A percentile compares a stretch with the other conserved stretches of the same genome.
phyloP scores from a whole-genome alignment of 2,113 vertebrate genomes.

The Rhizomys pruinosus region DNA sequence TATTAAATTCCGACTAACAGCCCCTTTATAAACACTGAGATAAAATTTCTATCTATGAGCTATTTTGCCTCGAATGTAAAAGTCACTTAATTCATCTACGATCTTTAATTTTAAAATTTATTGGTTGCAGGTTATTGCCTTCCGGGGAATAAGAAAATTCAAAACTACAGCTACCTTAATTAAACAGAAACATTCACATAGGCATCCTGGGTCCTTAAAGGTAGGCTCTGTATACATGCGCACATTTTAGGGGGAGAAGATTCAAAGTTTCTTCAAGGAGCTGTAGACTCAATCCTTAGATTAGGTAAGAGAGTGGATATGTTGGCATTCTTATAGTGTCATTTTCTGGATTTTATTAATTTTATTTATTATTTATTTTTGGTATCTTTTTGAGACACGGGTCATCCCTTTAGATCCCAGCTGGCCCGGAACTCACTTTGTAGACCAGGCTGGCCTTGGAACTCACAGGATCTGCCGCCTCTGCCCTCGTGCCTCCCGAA shows the following conservation, averaged over 20 bases:
- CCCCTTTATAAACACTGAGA: slow-evolving; percentile 34
- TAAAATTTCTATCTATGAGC: slow-evolving; percentile 32
- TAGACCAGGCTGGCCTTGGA: too few species aligned
- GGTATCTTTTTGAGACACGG: too few species aligned
- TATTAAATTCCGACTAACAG: slow-evolving; percentile 40
- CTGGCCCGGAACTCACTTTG: too few species aligned
- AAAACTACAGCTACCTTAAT: background rate
- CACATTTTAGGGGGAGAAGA: background rate
- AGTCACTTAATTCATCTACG: slow-evolving; percentile 49
- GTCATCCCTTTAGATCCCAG: too few species aligned
- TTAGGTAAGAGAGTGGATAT: slow-evolving; percentile 7
- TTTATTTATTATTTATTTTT: too few species aligned
- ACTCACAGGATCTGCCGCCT: too few species aligned
- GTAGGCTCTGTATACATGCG: background rate
- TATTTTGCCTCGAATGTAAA: slow-evolving; percentile 49
- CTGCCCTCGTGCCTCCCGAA: too few species aligned
- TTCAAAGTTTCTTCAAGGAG: slow-evolving; percentile 41
- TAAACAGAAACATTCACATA: background rate
- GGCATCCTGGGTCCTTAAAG: background rate
- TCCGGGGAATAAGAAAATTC: slow-evolving; percentile 5
- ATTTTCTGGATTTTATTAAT: background rate
- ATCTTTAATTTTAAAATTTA: too few species aligned
- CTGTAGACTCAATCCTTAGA: slow-evolving; percentile 2
- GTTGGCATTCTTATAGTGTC: slow-evolving; percentile 29
- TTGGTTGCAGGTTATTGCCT: too few species aligned